Conservation (phyloP, 2,113 vertebrate species). For the Cygnus atratus region DNA sequence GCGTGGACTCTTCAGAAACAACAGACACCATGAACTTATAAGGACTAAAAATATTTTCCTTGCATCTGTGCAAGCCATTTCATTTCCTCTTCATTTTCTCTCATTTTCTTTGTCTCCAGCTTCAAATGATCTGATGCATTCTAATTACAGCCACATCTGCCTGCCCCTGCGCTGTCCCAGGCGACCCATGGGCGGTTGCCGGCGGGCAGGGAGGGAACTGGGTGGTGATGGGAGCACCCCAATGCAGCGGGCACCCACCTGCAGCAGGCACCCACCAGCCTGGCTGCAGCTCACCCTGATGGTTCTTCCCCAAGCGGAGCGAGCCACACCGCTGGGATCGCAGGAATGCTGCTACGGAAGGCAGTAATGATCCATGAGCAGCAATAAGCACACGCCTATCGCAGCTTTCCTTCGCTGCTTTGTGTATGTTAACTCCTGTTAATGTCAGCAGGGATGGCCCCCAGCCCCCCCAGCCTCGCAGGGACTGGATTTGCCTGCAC, state of each 20-base stretch:
- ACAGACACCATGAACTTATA: not conserved
- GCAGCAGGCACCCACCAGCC: too few species aligned
- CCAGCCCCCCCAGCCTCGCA: not conserved
- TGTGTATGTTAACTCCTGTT: not conserved
- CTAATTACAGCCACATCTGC: slow-evolving; percentile 13
- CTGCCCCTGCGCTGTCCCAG: not conserved
- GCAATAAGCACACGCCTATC: too few species aligned
- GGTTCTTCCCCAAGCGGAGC: too few species aligned
- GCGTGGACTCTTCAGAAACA: not conserved
- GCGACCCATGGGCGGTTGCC: accelerated
- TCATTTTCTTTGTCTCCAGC: slow-evolving; percentile 55
- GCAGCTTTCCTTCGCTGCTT: not conserved
- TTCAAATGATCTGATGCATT: not conserved
- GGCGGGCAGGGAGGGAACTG: accelerated
- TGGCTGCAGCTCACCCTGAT: too few species aligned
- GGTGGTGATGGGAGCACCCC: too few species aligned
- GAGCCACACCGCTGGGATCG: too few species aligned
- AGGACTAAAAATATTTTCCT: slow-evolving; percentile 49
- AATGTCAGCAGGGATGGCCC: not conserved
- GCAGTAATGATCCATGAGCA: too few species aligned
- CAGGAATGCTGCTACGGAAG: too few species aligned
- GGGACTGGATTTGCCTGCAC: too few species aligned
- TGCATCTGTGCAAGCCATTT: not conserved
- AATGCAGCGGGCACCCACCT: accelerated
- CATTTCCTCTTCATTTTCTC: slow-evolving; percentile 34